These are phyloP conservation scores for Crossocerus cetratus DNA, from an alignment of 2,888 invertebrate genomes.

Conservation along the genomic window DNA sequence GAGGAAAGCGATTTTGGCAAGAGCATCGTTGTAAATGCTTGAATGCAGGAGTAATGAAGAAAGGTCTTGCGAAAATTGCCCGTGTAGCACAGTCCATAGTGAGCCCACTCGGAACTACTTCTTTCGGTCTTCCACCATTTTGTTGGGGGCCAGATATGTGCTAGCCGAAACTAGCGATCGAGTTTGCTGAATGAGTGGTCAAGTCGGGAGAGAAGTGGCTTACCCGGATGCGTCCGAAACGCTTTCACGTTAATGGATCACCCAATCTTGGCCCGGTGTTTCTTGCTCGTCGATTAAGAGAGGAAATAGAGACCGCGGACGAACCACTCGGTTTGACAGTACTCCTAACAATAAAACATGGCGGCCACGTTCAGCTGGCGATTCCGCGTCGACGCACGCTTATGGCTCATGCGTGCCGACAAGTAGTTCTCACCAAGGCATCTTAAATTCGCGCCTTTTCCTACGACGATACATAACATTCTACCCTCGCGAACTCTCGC, in stretches of 20 bases:
- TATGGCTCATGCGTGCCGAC: slow-evolving; percentile 32
- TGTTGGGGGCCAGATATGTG: slow-evolving; percentile 1
- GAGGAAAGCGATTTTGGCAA: too few relatives aligned
- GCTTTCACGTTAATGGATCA: slow-evolving; percentile 66
- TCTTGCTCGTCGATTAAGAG: slow-evolving; percentile 54
- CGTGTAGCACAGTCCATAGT: too few relatives aligned
- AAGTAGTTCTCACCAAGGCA: slow-evolving; percentile 49
- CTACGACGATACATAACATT: background rate
- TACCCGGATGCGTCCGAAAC: slow-evolving; percentile 75
- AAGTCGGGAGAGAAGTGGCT: slow-evolving; percentile 37
- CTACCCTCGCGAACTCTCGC: background rate
- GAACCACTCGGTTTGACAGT: slow-evolving; percentile 65
- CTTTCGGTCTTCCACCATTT: slow-evolving; percentile 31
- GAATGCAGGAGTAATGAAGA: too few relatives aligned
- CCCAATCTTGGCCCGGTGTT: slow-evolving; percentile 67
- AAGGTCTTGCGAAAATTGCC: too few relatives aligned
- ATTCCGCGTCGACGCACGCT: slow-evolving; percentile 46
- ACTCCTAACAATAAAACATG: slow-evolving; percentile 67
- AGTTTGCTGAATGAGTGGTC: background rate
- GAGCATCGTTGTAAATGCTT: too few relatives aligned
- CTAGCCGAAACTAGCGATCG: too few relatives aligned
- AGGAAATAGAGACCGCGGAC: slow-evolving; percentile 57
- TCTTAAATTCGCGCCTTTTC: background rate
- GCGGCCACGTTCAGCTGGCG: slow-evolving; percentile 68
- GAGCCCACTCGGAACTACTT: background rate